Conservation (phyloP, 2,888 invertebrate species). For the Microctonus hyperodae region DNA sequence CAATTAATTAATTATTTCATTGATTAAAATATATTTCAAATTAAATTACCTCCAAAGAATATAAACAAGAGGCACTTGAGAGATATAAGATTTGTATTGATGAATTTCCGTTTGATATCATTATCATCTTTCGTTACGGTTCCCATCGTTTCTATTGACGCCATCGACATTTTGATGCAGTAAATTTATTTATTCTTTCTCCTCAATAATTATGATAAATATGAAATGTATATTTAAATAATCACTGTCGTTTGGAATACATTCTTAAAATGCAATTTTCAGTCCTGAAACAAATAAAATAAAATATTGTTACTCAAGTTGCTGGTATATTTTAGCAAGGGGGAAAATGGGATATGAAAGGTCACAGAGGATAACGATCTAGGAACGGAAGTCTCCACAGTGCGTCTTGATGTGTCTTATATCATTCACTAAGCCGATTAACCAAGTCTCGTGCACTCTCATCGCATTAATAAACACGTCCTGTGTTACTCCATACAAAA, state of each 20-base stretch:
- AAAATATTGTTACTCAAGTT: not conserved
- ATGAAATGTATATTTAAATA: slow-evolving; percentile 10
- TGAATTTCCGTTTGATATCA: slow-evolving; percentile 59
- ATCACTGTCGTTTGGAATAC: slow-evolving; percentile 20
- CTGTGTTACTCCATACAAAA: slow-evolving; percentile 29
- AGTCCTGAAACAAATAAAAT: slow-evolving; percentile 28
- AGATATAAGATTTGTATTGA: slow-evolving; percentile 77
- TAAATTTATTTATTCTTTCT: not conserved
- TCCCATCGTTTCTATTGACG: slow-evolving; percentile 50
- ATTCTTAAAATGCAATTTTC: slow-evolving; percentile 19
- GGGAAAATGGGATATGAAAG: not conserved
- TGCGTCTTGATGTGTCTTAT: slow-evolving; percentile 43
- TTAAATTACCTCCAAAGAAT: slow-evolving; percentile 76
- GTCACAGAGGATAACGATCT: slow-evolving; percentile 30
- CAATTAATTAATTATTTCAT: not conserved
- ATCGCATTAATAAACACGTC: slow-evolving; percentile 37
- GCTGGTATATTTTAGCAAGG: not conserved
- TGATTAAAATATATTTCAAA: no score
- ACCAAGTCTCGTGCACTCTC: slow-evolving; percentile 21
- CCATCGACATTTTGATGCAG: slow-evolving; percentile 44
- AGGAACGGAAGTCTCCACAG: slow-evolving; percentile 37
- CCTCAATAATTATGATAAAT: not conserved
- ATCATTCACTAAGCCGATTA: slow-evolving; percentile 37
- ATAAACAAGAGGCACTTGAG: slow-evolving; percentile 83
- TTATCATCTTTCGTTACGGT: slow-evolving; percentile 42